phyloP scores from a whole-genome alignment of 2,888 invertebrate species.

The Netelia virgata region DNA sequence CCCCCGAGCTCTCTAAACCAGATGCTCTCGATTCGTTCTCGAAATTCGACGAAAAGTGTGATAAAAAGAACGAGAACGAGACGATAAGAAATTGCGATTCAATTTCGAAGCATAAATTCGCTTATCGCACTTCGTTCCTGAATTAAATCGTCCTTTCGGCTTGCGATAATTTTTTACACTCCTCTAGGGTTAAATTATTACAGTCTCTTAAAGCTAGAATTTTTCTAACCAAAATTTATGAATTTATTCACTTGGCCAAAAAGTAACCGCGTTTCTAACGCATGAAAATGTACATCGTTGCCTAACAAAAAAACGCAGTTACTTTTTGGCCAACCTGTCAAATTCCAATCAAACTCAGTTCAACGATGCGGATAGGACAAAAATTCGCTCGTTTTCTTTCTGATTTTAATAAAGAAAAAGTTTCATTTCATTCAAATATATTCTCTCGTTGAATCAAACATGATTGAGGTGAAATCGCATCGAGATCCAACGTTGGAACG shows the following conservation, averaged over 20 bases:
- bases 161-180: too few relatives aligned
- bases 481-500: conserved; percentile 37
- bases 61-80: neutral
- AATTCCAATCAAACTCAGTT: neutral
- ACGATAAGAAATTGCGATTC: neutral
- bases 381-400: neutral
- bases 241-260: too few relatives aligned
- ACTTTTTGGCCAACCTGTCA: too few relatives aligned
- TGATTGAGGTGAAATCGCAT: too few relatives aligned
- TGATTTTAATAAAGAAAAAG: neutral
- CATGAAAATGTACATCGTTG: too few relatives aligned
- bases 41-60: neutral
- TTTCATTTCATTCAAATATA: neutral
- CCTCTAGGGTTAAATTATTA: too few relatives aligned
- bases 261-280: too few relatives aligned
- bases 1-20: neutral
- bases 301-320: too few relatives aligned
- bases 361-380: neutral
- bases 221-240: too few relatives aligned
- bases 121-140: neutral
- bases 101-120: neutral
- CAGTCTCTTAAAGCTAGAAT: too few relatives aligned
- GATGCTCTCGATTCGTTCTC: neutral
- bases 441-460: neutral
- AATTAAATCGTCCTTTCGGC: neutral